Evolutionary conservation across 64 coral and sea anemone species (phyloP).

Genomic region (Catalaphyllia jardinei): DNA sequence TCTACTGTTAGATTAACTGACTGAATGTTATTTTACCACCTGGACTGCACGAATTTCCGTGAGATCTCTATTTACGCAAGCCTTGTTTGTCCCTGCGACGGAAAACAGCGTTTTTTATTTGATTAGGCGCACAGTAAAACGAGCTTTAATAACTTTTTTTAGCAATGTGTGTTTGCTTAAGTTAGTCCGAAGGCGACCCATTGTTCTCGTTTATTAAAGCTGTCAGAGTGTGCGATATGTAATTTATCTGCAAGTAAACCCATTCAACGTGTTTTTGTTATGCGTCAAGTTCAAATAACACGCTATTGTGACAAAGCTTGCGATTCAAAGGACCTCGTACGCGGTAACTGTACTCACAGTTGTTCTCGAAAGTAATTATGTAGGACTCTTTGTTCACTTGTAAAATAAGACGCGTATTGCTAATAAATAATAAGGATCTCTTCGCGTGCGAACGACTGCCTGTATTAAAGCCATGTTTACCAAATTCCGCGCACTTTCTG

Average conservation of each 20-base stretch:
- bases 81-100: conserved; percentile 11
- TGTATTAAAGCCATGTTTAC: neutral
- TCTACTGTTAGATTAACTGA: neutral
- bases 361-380: conserved; percentile 29
- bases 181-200: neutral
- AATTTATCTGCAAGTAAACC: conserved; percentile 49
- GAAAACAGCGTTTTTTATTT: conserved; percentile 36
- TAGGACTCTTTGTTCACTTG: conserved; percentile 9
- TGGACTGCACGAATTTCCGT: neutral
- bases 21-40: conserved; percentile 31
- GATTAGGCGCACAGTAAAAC: conserved; percentile 15
- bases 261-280: conserved; percentile 16
- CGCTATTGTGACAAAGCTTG: neutral
- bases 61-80: neutral
- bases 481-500: neutral
- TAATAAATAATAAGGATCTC: neutral
- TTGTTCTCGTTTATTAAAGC: conserved; percentile 42
- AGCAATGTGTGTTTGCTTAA: conserved; percentile 56
- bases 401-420: neutral
- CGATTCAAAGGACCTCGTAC: conserved; percentile 22
- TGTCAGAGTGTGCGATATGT: conserved; percentile 25
- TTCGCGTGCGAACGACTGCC: neutral
- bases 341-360: conserved; percentile 22
- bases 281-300: conserved; percentile 14
- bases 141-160: conserved; percentile 54